phyloP scores from a whole-genome alignment of 2,113 vertebrate genomes.

The Capricornis sumatraensis region DNA sequence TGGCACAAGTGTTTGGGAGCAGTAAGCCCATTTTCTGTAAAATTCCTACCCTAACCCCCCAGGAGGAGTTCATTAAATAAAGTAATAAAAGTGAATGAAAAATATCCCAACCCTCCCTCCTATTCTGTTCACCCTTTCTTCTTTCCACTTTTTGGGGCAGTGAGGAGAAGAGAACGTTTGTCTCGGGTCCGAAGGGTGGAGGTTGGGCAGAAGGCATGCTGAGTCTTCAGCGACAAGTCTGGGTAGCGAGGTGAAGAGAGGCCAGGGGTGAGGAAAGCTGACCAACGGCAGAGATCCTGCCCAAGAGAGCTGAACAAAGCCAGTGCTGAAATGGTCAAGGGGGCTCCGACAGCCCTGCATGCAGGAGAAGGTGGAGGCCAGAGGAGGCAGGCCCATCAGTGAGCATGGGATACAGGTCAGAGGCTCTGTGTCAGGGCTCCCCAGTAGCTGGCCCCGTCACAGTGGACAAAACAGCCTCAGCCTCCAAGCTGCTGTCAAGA shows the following conservation, averaged over 20 bases:
- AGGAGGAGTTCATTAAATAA: constrained; percentile 50
- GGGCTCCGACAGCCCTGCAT: neutral
- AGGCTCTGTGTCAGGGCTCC: neutral
- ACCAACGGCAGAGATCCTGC: neutral
- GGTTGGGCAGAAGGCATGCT: neutral
- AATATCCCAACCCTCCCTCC: neutral
- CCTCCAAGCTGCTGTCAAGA: neutral
- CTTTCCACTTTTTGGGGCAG: neutral
- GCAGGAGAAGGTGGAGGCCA: neutral
- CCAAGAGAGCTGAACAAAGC: neutral
- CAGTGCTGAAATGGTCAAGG: neutral
- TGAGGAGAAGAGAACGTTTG: neutral
- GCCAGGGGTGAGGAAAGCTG: neutral
- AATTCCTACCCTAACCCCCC: neutral
- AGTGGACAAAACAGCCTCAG: neutral
- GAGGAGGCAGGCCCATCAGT: neutral
- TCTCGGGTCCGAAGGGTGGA: neutral
- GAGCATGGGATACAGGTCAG: neutral
- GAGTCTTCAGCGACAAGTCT: neutral
- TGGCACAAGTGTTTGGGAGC: constrained; percentile 43
- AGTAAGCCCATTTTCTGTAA: constrained; percentile 43
- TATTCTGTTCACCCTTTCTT: neutral
- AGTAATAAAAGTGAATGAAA: constrained; percentile 9
- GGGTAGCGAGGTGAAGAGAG: neutral
- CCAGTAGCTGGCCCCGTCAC: neutral